Percentiles rank a stretch among this genome's conserved stretches.
These are phyloP conservation scores for Scrobipalpa atriplicella DNA, from an alignment of 2,888 invertebrate genomes.

Conservation along the genomic window DNA sequence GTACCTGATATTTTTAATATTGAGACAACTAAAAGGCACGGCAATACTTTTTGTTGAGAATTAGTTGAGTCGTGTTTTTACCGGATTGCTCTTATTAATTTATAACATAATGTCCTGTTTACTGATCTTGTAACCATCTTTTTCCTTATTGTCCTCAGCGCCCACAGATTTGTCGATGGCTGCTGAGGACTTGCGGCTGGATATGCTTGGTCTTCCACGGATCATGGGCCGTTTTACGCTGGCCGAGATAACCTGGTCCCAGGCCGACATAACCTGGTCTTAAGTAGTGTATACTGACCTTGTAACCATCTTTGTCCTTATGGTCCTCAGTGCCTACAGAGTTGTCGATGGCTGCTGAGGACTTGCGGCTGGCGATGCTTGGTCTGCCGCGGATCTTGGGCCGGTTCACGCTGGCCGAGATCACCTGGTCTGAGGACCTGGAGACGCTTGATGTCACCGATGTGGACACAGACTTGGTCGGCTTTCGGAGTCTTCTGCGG, in stretches of 20 bases:
- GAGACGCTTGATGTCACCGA: conserved; percentile 85
- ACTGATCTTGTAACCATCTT: too few species aligned
- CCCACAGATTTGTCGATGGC: too few species aligned
- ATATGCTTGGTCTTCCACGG: too few species aligned
- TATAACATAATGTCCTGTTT: background rate
- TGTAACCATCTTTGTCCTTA: conserved; percentile 88
- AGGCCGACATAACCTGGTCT: too few species aligned
- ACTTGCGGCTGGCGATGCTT: conserved; percentile 81
- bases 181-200: too few species aligned
- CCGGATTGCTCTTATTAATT: too few species aligned
- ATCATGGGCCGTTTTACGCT: conserved; percentile 24
- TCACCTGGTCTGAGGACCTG: conserved; percentile 80
- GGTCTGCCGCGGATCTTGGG: conserved; percentile 84
- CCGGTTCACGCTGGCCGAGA: conserved; percentile 84
- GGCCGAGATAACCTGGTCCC: too few species aligned
- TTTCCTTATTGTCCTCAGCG: too few species aligned
- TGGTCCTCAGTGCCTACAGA: conserved; percentile 82
- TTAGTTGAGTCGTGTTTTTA: too few species aligned
- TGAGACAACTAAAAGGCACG: too few species aligned
- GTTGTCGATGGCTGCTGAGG: conserved; percentile 79
- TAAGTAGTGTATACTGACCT: conserved; percentile 79
- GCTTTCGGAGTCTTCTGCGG: conserved; percentile 86
- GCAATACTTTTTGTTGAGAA: too few species aligned
- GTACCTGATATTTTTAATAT: too few species aligned
- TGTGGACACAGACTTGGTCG: conserved; percentile 81